Evolutionary conservation across 2,888 invertebrate genomes (phyloP).

Genomic region (Metopia argyrocephala): DNA sequence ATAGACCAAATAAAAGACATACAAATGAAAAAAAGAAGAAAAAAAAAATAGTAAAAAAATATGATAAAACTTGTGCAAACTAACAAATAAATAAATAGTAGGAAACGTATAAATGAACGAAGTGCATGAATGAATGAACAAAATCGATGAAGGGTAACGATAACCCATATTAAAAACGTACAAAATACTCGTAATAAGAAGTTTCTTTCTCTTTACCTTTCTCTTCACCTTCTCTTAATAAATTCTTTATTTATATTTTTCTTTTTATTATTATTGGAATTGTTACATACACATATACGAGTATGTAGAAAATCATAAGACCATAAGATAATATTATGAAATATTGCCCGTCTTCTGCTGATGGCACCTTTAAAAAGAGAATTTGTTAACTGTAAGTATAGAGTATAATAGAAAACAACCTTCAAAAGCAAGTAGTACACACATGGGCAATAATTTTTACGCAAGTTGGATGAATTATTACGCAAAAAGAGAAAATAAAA

Average conservation of each 20-base stretch:
- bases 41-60: background rate
- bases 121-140: constrained; percentile 3
- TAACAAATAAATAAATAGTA: constrained; percentile 18
- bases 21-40: background rate
- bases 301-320: background rate
- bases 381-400: background rate
- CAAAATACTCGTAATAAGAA: background rate
- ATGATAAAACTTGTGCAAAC: background rate
- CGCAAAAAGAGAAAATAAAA: background rate
- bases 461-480: constrained; percentile 10
- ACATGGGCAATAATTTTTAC: background rate
- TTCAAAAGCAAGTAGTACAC: background rate
- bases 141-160: constrained; percentile 54
- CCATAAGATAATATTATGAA: constrained; percentile 30
- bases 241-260: background rate
- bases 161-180: constrained; percentile 12
- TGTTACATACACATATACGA: constrained; percentile 17
- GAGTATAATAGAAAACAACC: background rate
- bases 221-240: background rate
- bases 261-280: constrained; percentile 14
- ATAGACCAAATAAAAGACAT: background rate
- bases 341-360: background rate
- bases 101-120: background rate
- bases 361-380: constrained; percentile 34
- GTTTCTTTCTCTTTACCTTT: background rate